Conservation (phyloP, 2,797 vertebrate genomes). For the Acipenser oxyrinchus region DNA sequence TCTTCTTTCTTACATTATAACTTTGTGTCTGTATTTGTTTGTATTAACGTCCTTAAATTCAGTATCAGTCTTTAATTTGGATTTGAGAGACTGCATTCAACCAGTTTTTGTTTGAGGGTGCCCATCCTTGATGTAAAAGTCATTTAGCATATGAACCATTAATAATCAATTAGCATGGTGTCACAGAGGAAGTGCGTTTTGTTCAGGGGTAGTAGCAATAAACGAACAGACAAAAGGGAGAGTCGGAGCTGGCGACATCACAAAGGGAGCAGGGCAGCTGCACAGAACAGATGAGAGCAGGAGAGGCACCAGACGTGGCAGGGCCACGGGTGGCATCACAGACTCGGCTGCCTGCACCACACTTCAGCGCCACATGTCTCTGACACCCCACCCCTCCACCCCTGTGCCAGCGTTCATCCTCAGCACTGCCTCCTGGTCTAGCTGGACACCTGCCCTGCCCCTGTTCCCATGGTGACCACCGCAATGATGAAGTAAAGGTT, state of each 20-base stretch:
- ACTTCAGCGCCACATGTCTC: conserved; percentile 7
- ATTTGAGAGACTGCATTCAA: too few species aligned
- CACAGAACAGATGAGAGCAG: conserved; percentile 48
- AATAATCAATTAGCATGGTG: conserved; percentile 65
- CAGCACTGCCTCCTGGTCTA: conserved; percentile 53
- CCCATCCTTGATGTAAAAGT: conserved; percentile 41
- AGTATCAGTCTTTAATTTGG: too few species aligned
- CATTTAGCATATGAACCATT: conserved; percentile 46
- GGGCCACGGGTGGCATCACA: conserved; percentile 16
- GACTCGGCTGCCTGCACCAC: too few species aligned
- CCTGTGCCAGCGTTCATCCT: conserved; percentile 27
- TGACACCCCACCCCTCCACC: conserved; percentile 9
- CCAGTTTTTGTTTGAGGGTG: too few species aligned
- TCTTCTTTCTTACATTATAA: too few species aligned
- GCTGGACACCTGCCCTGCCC: conserved; percentile 39
- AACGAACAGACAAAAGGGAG: conserved; percentile 53
- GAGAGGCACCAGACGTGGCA: conserved; percentile 24
- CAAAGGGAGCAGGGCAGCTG: conserved; percentile 55
- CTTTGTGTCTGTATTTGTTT: background rate
- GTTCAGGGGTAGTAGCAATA: conserved; percentile 56
- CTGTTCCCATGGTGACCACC: conserved; percentile 56
- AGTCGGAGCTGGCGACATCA: conserved; percentile 20
- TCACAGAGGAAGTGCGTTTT: conserved; percentile 47
- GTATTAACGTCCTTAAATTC: too few species aligned
- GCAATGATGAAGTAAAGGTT: too few species aligned